phyloP scores from a whole-genome alignment of 2,113 vertebrate genomes.

The Scartelaos histophorus region DNA sequence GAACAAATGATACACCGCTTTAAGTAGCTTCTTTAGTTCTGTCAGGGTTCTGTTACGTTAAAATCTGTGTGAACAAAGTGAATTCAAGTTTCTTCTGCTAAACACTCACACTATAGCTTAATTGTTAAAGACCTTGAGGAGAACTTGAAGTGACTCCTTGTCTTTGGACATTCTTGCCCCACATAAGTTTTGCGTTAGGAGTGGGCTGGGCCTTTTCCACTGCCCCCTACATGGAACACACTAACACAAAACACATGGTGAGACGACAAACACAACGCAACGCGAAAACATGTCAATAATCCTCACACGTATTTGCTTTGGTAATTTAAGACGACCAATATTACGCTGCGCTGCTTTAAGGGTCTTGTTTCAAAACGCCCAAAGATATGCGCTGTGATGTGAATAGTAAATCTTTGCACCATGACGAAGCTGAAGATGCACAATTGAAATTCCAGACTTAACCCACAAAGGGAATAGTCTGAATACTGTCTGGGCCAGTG shows the following conservation, averaged over 20 bases:
- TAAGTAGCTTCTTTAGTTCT: too few relatives aligned
- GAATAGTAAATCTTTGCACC: constrained; percentile 16
- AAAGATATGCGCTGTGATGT: neutral
- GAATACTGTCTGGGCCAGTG: neutral
- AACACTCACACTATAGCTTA: neutral
- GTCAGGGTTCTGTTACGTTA: too few relatives aligned
- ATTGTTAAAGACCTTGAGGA: constrained; percentile 25
- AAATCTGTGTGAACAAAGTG: too few relatives aligned
- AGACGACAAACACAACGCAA: neutral
- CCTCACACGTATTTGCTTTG: neutral
- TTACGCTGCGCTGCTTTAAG: neutral
- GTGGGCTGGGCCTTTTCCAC: neutral
- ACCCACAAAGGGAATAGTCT: neutral
- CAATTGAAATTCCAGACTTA: constrained; percentile 18
- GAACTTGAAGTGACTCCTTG: constrained; percentile 39
- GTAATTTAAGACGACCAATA: neutral
- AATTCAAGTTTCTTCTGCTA: too few relatives aligned
- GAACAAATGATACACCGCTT: too few relatives aligned
- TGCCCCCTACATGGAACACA: neutral
- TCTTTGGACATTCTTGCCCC: constrained; percentile 49
- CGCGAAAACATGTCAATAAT: neutral
- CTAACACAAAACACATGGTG: constrained; percentile 9
- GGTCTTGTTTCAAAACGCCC: neutral
- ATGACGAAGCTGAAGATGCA: constrained; percentile 31
- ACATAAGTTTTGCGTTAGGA: constrained; percentile 29